These are phyloP conservation scores for Clarias batrachus DNA, from an alignment of 2,113 vertebrate genomes.

Conservation along the genomic window DNA sequence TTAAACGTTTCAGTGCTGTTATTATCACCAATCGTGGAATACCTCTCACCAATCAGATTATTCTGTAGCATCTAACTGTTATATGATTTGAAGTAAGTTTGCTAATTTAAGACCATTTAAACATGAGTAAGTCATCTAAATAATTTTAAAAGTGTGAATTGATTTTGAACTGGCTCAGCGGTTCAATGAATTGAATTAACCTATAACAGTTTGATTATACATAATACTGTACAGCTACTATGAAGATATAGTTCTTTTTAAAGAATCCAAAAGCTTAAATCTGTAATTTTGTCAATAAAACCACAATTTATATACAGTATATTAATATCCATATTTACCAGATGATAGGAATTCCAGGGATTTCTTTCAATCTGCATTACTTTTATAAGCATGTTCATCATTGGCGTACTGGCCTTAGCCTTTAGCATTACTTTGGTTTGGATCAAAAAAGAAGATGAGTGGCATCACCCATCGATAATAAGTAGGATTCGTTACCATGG, in stretches of 20 bases:
- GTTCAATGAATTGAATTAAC: no score
- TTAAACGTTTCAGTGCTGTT: no score
- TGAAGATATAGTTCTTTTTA: neutral
- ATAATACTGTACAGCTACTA: neutral
- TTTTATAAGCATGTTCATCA: neutral
- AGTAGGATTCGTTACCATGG: neutral
- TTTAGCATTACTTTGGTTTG: neutral
- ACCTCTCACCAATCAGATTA: no score
- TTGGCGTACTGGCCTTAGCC: neutral
- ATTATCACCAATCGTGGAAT: no score
- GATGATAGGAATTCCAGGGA: neutral
- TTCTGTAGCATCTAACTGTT: no score
- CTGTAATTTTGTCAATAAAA: neutral
- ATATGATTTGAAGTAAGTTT: no score
- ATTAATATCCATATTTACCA: neutral
- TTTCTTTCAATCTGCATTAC: neutral
- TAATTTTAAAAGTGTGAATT: no score
- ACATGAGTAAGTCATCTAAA: no score
- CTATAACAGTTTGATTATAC: neutral
- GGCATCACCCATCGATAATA: neutral
- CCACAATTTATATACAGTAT: neutral
- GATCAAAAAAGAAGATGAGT: neutral
- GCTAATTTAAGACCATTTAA: no score
- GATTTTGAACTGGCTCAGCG: no score
- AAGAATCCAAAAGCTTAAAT: neutral